These are phyloP conservation scores for Nasua narica DNA, from an alignment of 2,797 vertebrate genomes.

Conservation along the genomic window DNA sequence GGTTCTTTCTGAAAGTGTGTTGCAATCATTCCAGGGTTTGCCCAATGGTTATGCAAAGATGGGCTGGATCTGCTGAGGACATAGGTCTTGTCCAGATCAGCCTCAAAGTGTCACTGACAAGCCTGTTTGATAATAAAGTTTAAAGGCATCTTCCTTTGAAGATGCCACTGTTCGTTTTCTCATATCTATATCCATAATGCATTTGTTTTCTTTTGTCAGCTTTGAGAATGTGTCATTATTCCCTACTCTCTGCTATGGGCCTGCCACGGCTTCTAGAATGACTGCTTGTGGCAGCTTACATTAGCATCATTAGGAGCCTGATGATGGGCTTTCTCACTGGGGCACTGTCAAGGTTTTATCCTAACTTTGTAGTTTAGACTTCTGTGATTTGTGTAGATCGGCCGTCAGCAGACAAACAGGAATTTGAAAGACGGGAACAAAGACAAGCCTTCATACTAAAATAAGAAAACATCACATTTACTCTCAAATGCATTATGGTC, in stretches of 20 bases:
- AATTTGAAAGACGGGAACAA: conserved; percentile 47
- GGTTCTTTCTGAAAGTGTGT: background rate
- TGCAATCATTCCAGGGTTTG: background rate
- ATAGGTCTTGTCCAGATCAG: background rate
- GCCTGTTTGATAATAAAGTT: background rate
- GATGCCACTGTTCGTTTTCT: conserved; percentile 58
- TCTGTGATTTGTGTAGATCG: conserved; percentile 56
- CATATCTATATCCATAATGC: conserved; percentile 52
- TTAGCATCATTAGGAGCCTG: conserved; percentile 75
- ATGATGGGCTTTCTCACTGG: conserved; percentile 51
- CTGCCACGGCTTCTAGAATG: conserved; percentile 62
- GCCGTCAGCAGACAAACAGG: conserved; percentile 19
- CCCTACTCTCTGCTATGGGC: conserved; percentile 51
- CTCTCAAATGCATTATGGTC: background rate
- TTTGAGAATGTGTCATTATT: conserved; percentile 70
- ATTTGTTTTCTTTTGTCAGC: conserved; percentile 67
- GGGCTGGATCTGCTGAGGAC: background rate
- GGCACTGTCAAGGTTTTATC: conserved; percentile 48
- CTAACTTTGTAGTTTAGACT: conserved; percentile 54
- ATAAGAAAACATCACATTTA: conserved; percentile 1
- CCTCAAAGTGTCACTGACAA: background rate
- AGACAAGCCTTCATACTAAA: background rate
- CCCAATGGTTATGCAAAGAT: background rate
- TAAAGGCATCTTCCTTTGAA: conserved; percentile 45
- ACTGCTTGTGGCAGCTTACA: conserved; percentile 72